These are phyloP conservation scores for Oreotrochilus melanogaster DNA, from an alignment of 2,113 vertebrate species.

Conservation along the genomic window DNA sequence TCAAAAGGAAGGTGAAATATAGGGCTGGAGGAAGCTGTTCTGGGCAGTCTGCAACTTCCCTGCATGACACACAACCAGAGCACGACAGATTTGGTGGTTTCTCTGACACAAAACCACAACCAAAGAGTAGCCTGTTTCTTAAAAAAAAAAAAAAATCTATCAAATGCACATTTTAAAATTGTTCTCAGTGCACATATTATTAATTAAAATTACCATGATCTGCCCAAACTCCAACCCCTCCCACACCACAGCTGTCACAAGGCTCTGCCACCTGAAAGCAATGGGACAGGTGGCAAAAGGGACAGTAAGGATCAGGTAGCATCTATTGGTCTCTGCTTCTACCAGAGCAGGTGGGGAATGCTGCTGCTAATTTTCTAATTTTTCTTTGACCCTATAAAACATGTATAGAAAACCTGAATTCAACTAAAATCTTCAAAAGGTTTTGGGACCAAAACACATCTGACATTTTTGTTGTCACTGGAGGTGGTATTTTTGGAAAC, in stretches of 20 bases:
- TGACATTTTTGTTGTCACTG: neutral
- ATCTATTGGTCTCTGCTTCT: neutral
- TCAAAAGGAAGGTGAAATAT: conserved; percentile 70
- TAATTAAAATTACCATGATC: neutral
- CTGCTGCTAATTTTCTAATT: neutral
- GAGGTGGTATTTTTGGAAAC: neutral
- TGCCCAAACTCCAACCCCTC: neutral
- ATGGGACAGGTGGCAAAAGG: neutral
- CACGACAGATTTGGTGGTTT: neutral
- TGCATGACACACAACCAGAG: neutral
- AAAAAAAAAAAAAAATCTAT: neutral
- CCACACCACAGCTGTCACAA: neutral
- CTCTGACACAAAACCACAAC: neutral
- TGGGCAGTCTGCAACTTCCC: neutral
- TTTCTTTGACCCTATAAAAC: neutral
- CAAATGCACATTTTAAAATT: neutral
- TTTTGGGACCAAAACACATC: neutral
- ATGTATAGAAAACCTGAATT: neutral
- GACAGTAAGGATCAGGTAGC: neutral
- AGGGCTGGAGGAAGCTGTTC: neutral
- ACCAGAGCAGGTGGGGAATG: neutral
- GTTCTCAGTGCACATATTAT: neutral
- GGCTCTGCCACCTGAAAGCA: neutral
- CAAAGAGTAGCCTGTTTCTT: neutral
- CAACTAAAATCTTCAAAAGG: neutral